Evolutionary conservation across 2,113 vertebrate species (phyloP), one percentile per base, ranked within the genome.

Genomic region (Amphiprion percula): DNA sequence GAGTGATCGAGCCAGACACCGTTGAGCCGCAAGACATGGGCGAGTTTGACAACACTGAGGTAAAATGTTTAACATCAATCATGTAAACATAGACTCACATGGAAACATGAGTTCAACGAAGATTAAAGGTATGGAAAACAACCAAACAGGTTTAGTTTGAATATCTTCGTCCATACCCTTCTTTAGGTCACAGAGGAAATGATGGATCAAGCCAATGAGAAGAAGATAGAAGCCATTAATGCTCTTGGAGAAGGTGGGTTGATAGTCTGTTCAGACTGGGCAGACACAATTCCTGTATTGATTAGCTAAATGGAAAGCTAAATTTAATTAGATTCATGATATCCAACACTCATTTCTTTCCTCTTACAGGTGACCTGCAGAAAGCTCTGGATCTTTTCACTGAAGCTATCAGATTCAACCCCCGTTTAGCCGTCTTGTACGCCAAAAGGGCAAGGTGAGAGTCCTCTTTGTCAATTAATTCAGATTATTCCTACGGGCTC

Each of bases 391-490:
- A 96, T 80, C 94, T 99, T 67, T 97, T 99, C 90, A 98, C 97
- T 12, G 97, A 97, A 54, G 98, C 98, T 80, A 98, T 99, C 92
- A 97, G 96, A 87, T 93, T 99, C 80, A 99, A 99, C 88, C 98
- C 98, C 37, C 94, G 95, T 49, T 77, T 97, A 80, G 97, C 98
- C 54, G 97, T 99, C 82, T 82, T 99, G 44, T 99, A 99, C 16
- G 98, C 98, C 71, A 99, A 99, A 91, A 96, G 98, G 90, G 98
- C 98, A 72, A 99, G 98, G 97, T 97, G 85, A 93, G 92, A n/a
- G 15, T 23, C 55, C 10, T 44, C 9, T 0, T 1, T 15, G 21
- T 30, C 28, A 30, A 1, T 30, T 26, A 53, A 16, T 37, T 44
- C n/a, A 39, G 14, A 4, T 50, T 52, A 4, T 24, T 16, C 58